A percentile compares a stretch with the other conserved stretches of the same genome.
phyloP scores from a whole-genome alignment of 37 sponge, comb jelly and placozoan species.

The Hormiphora californensis region DNA sequence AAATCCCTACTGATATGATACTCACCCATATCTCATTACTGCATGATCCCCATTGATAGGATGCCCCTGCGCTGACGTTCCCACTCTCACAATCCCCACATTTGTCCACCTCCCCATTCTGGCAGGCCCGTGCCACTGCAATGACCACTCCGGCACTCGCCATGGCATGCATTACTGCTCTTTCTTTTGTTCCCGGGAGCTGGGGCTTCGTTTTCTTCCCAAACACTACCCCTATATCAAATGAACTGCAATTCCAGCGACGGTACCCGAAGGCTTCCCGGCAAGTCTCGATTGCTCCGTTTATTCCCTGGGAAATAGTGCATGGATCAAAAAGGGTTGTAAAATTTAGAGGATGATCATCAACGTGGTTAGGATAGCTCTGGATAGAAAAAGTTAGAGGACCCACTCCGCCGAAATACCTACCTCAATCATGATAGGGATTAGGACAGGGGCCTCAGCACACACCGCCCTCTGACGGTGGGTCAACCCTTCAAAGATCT shows the following conservation, averaged over 20 bases:
- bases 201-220: neutral
- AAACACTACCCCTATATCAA: neutral
- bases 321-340: too few relatives aligned
- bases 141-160: constrained; percentile 1
- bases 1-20: neutral
- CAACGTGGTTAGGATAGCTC: too few relatives aligned
- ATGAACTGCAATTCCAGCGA: constrained; percentile 29
- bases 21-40: constrained; percentile 5
- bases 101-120: neutral
- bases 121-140: constrained; percentile 2
- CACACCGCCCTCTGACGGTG: neutral
- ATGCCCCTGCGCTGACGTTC: neutral
- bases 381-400: neutral
- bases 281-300: neutral
- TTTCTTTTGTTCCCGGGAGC: constrained; percentile 6
- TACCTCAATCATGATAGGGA: neutral
- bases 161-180: constrained; percentile 7
- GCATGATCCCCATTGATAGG: constrained; percentile 21
- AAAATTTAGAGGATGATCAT: too few relatives aligned
- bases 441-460: neutral
- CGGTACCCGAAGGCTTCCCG: neutral
- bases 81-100: neutral
- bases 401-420: neutral
- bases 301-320: neutral
- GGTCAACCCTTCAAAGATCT: neutral